phyloP scores from a whole-genome alignment of 2,888 invertebrate genomes.

The Drosophila borealis region DNA sequence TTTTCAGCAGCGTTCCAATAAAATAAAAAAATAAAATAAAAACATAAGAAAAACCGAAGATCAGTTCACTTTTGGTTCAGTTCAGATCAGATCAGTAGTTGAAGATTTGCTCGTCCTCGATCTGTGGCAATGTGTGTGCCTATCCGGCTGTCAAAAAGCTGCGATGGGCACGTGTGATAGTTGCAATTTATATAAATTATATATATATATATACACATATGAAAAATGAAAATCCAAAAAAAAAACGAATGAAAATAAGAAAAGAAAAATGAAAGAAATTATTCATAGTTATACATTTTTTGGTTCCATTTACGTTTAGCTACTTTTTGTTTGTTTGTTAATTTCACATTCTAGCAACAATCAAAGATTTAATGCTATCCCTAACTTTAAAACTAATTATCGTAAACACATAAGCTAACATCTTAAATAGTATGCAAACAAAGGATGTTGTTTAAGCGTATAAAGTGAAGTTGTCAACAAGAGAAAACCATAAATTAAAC shows the following conservation, averaged over 20 bases:
- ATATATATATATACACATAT: conserved; percentile 48
- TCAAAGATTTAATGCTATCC: conserved; percentile 77
- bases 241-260: conserved; percentile 44
- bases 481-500: conserved; percentile 29
- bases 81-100: conserved; percentile 61
- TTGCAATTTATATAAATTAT: conserved; percentile 79
- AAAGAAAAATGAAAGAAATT: conserved; percentile 49
- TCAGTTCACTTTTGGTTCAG: conserved; percentile 54
- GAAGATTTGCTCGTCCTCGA: conserved; percentile 66
- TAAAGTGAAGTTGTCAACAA: conserved; percentile 48
- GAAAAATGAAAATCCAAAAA: conserved; percentile 37
- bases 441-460: conserved; percentile 44
- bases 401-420: conserved; percentile 52
- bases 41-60: conserved; percentile 34
- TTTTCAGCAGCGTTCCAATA: conserved; percentile 72
- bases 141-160: conserved; percentile 44
- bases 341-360: conserved; percentile 65
- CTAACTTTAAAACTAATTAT: conserved; percentile 65
- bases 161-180: conserved; percentile 78
- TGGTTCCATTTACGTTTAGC: conserved; percentile 57
- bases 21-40: conserved; percentile 28
- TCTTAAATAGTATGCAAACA: conserved; percentile 29
- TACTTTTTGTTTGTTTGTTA: conserved; percentile 37
- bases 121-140: conserved; percentile 77
- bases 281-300: conserved; percentile 58